phyloP scores from a whole-genome alignment of 2,113 vertebrate genomes.

The Neolamprologus longior region DNA sequence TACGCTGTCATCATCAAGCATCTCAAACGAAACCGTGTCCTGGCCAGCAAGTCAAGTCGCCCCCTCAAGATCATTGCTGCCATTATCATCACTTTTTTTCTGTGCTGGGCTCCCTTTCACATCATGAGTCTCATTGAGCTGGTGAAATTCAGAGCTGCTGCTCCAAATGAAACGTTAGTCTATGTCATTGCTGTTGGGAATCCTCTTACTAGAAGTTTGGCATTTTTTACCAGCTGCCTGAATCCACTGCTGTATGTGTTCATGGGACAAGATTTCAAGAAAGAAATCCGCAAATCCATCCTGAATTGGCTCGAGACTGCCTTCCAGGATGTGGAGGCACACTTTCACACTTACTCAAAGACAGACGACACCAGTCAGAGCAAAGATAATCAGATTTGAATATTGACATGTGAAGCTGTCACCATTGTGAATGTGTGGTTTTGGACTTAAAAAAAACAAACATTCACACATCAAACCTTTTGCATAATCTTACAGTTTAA shows the following conservation, averaged over 20 bases:
- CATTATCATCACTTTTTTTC: slow-evolving; percentile 79
- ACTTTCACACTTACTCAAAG: slow-evolving; percentile 64
- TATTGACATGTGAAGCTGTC: background rate
- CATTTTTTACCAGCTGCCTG: slow-evolving; percentile 71
- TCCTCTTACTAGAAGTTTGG: slow-evolving; percentile 55
- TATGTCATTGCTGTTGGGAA: slow-evolving; percentile 68
- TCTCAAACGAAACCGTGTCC: slow-evolving; percentile 52
- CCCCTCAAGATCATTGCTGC: slow-evolving; percentile 82
- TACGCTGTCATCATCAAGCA: slow-evolving; percentile 60
- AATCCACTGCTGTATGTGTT: slow-evolving; percentile 58
- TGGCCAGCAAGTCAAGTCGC: slow-evolving; percentile 70
- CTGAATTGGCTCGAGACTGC: slow-evolving; percentile 67
- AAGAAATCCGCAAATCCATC: slow-evolving; percentile 37
- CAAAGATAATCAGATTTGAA: slow-evolving; percentile 67
- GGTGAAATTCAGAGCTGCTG: background rate
- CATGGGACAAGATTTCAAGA: slow-evolving; percentile 21
- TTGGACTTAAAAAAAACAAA: background rate
- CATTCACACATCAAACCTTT: background rate
- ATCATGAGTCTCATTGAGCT: background rate
- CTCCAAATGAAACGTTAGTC: background rate
- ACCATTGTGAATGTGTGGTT: too few species aligned
- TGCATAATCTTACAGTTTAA: background rate
- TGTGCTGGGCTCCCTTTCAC: slow-evolving; percentile 73
- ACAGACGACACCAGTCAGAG: slow-evolving; percentile 59
- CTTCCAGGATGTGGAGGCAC: slow-evolving; percentile 71